Evolutionary conservation across 2,113 vertebrate genomes (phyloP).

Genomic region (Chaenogobius annularis): DNA sequence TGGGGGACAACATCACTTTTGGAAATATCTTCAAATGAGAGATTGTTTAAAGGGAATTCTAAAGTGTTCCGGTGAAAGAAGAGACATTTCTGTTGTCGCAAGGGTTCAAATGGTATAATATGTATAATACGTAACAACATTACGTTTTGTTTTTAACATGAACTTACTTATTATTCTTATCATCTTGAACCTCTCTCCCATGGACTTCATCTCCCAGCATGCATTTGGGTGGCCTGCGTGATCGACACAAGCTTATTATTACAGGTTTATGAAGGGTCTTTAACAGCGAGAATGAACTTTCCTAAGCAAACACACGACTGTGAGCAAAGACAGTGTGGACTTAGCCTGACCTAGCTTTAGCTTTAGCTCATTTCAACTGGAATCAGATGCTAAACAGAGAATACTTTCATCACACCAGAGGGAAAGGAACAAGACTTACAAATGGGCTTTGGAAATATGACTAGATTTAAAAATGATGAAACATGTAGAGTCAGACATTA

Average conservation of each 20-base stretch:
- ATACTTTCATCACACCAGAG: not conserved
- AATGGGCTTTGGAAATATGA: not conserved
- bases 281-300: not conserved
- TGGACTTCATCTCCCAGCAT: constrained; percentile 6
- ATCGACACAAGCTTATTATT: not conserved
- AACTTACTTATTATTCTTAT: no score
- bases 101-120: no score
- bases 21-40: no score
- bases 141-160: no score
- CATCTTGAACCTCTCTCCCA: not conserved
- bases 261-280: not conserved
- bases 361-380: not conserved
- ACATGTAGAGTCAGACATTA: not conserved
- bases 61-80: no score
- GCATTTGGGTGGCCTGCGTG: not conserved
- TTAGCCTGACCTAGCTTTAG: not conserved
- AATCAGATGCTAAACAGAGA: not conserved
- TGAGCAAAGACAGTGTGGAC: not conserved
- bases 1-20: no score
- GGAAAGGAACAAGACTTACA: not conserved
- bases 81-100: no score
- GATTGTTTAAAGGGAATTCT: no score
- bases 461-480: not conserved
- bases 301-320: not conserved
- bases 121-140: no score